Evolutionary conservation across 2,797 vertebrate species (phyloP).

Genomic region (Podarcis siculus): DNA sequence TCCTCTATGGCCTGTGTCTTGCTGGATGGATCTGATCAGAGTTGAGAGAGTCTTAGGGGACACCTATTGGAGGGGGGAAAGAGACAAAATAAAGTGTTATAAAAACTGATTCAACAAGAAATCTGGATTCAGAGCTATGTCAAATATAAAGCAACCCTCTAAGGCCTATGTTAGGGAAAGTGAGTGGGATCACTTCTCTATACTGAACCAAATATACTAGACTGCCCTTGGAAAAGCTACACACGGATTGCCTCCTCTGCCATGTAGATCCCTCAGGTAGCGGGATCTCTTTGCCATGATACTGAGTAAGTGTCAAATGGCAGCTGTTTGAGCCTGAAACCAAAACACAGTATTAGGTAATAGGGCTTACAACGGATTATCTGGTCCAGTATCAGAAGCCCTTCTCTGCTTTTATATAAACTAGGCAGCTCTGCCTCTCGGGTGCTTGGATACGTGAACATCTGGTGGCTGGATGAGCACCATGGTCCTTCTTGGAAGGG

Average conservation of each 20-base stretch:
- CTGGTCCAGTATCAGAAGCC: neutral
- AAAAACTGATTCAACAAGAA: neutral
- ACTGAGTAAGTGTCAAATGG: neutral
- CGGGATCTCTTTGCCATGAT: neutral
- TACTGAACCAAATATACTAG: neutral
- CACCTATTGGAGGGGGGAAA: neutral
- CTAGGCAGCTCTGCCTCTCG: neutral
- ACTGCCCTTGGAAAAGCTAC: neutral
- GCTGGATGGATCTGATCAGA: neutral
- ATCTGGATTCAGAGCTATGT: neutral
- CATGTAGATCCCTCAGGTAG: neutral
- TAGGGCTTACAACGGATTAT: neutral
- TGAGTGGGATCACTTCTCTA: no score
- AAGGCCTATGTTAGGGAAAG: no score
- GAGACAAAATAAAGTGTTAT: no score
- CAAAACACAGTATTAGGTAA: neutral
- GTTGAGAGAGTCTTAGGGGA: neutral
- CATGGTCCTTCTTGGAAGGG: no score
- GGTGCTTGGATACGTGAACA: neutral
- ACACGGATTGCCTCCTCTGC: no score
- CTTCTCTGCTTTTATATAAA: neutral
- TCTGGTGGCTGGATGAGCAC: neutral
- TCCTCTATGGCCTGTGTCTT: neutral
- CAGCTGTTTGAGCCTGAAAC: neutral
- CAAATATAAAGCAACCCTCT: neutral